Conservation (phyloP, 2,113 vertebrate species). For the Phrynosoma blainvillii region DNA sequence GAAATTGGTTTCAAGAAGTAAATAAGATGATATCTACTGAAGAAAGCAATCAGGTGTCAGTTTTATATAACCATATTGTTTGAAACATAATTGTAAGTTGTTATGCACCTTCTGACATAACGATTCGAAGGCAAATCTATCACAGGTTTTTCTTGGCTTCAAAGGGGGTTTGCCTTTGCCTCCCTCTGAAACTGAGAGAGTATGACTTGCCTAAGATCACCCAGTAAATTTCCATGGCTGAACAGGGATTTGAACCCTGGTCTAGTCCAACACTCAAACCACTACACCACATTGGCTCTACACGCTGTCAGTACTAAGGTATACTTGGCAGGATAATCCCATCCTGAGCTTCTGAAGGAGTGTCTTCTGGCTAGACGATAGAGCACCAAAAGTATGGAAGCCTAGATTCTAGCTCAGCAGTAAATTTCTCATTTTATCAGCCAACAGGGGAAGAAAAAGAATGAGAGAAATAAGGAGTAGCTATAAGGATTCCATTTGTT, state of each 20-base stretch:
- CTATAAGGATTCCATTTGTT: neutral
- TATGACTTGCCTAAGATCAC: no score
- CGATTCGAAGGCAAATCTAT: no score
- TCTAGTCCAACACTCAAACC: no score
- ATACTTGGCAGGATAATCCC: neutral
- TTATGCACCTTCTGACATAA: no score
- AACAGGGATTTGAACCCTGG: no score
- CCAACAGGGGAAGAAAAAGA: neutral
- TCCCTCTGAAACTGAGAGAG: no score
- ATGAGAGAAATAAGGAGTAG: neutral
- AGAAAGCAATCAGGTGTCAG: neutral
- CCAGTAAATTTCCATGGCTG: no score
- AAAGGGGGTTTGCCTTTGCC: no score
- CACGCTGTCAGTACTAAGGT: neutral
- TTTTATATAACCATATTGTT: neutral
- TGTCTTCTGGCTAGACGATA: neutral
- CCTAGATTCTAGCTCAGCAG: constrained; percentile 34
- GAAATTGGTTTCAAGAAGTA: neutral
- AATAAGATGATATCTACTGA: neutral
- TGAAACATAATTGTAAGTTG: neutral
- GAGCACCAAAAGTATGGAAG: neutral
- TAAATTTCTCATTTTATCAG: constrained; percentile 7
- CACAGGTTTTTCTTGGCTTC: no score
- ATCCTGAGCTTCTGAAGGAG: constrained; percentile 11
- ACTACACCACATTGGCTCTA: no score